Evolutionary conservation across 2,888 invertebrate species (phyloP).

Genomic region (Volucella inanis): DNA sequence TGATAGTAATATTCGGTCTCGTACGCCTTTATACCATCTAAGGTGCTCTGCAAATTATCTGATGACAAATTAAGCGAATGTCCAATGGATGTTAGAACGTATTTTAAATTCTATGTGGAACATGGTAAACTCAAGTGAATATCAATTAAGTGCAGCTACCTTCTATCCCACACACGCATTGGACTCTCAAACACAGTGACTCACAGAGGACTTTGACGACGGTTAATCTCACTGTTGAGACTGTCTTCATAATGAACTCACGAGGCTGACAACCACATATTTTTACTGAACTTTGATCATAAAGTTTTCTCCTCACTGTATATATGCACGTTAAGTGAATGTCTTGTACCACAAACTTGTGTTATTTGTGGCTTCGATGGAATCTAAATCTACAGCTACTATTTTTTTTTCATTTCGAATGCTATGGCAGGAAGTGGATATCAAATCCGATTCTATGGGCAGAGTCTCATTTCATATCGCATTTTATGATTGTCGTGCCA

Average conservation of each 20-base stretch:
- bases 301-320: not conserved
- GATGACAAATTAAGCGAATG: slow-evolving; percentile 52
- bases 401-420: slow-evolving; percentile 47
- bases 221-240: not conserved
- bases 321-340: not conserved
- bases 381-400: slow-evolving; percentile 1
- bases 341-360: not conserved
- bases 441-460: slow-evolving; percentile 47
- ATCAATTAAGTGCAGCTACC: slow-evolving; percentile 40
- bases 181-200: slow-evolving; percentile 8
- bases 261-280: too few relatives aligned
- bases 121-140: slow-evolving; percentile 44
- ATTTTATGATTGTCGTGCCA: slow-evolving; percentile 45
- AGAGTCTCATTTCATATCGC: slow-evolving; percentile 25
- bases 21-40: not conserved
- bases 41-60: slow-evolving; percentile 60
- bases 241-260: too few relatives aligned
- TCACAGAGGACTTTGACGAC: not conserved
- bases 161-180: not conserved
- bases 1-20: too few relatives aligned
- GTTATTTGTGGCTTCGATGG: not conserved
- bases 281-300: too few relatives aligned
- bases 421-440: slow-evolving; percentile 65
- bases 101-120: slow-evolving; percentile 45
- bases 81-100: slow-evolving; percentile 56